Conservation (phyloP, 2,797 vertebrate genomes). For the Cuculus canorus region DNA sequence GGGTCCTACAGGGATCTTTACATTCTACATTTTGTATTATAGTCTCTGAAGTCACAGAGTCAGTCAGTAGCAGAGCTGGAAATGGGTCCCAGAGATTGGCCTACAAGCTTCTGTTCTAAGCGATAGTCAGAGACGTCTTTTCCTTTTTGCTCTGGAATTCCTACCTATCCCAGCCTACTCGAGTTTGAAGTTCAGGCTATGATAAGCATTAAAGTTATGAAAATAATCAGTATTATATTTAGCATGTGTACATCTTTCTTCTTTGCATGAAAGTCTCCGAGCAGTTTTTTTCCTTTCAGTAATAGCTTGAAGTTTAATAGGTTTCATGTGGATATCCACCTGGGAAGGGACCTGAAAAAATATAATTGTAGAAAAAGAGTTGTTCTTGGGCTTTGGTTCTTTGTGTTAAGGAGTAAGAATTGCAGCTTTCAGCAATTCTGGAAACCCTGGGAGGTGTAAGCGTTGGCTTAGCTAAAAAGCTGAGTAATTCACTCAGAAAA, state of each 20-base stretch:
- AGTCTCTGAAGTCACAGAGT: neutral
- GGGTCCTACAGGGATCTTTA: neutral
- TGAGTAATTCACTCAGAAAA: conserved; percentile 64
- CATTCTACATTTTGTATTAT: neutral
- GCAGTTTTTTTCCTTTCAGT: neutral
- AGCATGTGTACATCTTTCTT: neutral
- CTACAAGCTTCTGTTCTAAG: neutral
- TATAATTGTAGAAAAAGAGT: neutral
- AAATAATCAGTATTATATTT: neutral
- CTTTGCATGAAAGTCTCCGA: neutral
- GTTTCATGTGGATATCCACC: neutral
- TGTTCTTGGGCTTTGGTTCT: neutral
- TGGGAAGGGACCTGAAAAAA: neutral
- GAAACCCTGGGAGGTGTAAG: conserved; percentile 40
- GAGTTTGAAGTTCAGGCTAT: neutral
- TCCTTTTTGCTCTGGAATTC: neutral
- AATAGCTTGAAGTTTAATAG: neutral
- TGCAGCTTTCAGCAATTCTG: conserved; percentile 59
- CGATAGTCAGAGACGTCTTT: neutral
- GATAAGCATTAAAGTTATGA: neutral
- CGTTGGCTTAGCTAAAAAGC: conserved; percentile 47
- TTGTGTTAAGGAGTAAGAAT: conserved; percentile 7
- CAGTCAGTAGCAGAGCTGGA: neutral
- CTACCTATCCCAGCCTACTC: neutral
- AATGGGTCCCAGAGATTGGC: neutral